phyloP scores from a whole-genome alignment of 2,113 vertebrate genomes.

The Acanthochromis polyacanthus region DNA sequence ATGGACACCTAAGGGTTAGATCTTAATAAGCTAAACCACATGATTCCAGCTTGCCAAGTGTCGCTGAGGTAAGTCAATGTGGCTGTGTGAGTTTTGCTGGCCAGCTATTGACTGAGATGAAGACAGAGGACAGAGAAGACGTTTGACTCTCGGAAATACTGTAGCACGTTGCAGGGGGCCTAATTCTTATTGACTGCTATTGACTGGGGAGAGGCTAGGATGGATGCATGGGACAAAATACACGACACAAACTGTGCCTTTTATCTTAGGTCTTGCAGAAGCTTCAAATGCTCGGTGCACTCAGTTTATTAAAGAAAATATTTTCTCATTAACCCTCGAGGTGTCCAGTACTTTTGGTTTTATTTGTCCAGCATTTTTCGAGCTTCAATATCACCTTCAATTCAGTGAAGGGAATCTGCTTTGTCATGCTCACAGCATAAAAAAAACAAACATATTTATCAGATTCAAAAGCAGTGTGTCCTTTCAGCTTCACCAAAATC shows the following conservation, averaged over 20 bases:
- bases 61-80: conserved; percentile 28
- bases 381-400: background rate
- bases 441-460: background rate
- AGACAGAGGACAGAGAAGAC: conserved; percentile 49
- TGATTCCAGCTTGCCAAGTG: conserved; percentile 14
- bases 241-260: background rate
- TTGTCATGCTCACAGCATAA: background rate
- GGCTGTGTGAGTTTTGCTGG: conserved; percentile 29
- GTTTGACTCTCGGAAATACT: conserved; percentile 48
- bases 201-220: conserved; percentile 31
- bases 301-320: conserved; percentile 8
- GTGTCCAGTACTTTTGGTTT: background rate
- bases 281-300: background rate
- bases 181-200: conserved; percentile 46
- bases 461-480: background rate
- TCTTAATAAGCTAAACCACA: conserved; percentile 20
- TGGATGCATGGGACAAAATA: conserved; percentile 12
- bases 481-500: background rate
- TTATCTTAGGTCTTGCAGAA: background rate
- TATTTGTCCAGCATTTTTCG: background rate
- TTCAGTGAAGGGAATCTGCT: background rate
- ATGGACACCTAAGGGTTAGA: background rate
- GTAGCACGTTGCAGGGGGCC: conserved; percentile 28
- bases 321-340: background rate
- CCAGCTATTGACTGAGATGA: conserved; percentile 53